Evolutionary conservation across 2,888 invertebrate species (phyloP), one percentile per base, ranked within the genome.

Genomic region (Campopleginae sp.): DNA sequence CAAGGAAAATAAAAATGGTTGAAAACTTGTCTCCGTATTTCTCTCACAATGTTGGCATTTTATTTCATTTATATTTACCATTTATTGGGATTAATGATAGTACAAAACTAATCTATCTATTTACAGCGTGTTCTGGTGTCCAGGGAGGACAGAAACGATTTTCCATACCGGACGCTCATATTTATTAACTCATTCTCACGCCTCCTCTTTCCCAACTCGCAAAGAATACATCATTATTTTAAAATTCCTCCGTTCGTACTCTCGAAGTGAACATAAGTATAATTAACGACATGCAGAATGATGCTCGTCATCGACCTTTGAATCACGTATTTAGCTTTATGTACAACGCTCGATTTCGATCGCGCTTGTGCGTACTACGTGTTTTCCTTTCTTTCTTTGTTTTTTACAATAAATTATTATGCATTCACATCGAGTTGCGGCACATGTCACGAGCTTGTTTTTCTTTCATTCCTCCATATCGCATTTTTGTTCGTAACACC

Each of bases 31-130:
- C 42, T 27, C 54, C 6, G 17, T 44, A 8, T 27, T 7, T 42
- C 33, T 17, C 42, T 68, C 27, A 46, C 42, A 19, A 58, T 23
- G 8, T 54, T 48, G 33, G 80, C 27, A 51, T 51, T 72, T 42
- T 65, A 70, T 71, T 76, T 75, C 51, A 71, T 79, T 44, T 46
- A 54, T 80, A 58, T 70, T 68, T 44, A 48, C 38, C 65, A 82
- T 82, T 61, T 77, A 84, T 66, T 61, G 86, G 86, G 38, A 80
- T 82, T 86, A 44, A 87, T 76, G 88, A 90, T 90, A 89, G 91
- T 93, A 93, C 87, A 93, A 92, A 93, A 93, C 90, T 92, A 92
- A 87, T 89, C 92, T 93, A 93, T 88, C 90, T 93, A 93, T 93
- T 89, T 93, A 93, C 93, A 93, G 87, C 88, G 87, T 90, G 89